These are phyloP conservation scores for Eurystomus glaucurus DNA, from an alignment of 2,797 vertebrate species.

Conservation along the genomic window DNA sequence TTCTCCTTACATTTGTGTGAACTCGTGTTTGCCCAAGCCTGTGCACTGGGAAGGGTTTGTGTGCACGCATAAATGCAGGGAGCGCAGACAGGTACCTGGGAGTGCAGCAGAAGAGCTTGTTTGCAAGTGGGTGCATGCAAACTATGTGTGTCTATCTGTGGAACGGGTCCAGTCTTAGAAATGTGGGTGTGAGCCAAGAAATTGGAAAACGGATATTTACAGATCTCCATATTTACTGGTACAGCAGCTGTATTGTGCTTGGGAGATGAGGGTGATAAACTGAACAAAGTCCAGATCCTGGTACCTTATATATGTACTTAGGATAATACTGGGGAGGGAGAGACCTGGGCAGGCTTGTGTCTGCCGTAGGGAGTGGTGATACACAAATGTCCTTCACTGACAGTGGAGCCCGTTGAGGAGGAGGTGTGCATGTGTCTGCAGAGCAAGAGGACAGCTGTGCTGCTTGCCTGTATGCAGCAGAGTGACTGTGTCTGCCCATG, in stretches of 20 bases:
- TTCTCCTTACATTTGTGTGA: background rate
- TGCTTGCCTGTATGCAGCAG: background rate
- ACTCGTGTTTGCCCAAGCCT: background rate
- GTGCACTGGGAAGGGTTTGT: background rate
- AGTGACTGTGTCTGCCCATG: background rate
- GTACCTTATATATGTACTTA: background rate
- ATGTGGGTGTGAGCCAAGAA: background rate
- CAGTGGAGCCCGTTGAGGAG: background rate
- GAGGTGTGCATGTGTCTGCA: background rate
- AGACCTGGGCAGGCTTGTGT: background rate
- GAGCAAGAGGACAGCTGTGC: background rate
- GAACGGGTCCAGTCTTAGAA: constrained; percentile 26
- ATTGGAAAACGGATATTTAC: background rate
- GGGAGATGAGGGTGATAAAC: background rate
- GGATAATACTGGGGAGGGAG: background rate
- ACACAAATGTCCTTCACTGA: background rate
- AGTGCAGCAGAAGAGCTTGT: background rate
- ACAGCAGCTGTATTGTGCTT: background rate
- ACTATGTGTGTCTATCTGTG: background rate
- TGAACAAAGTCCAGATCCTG: constrained; percentile 5
- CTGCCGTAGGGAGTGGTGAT: background rate
- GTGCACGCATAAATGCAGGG: background rate
- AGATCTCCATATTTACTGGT: background rate
- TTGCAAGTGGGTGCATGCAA: constrained; percentile 2
- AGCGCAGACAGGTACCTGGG: background rate